A percentile compares a stretch with the other conserved stretches of the same genome.
These are phyloP conservation scores for Candidula unifasciata DNA, from an alignment of 2,888 invertebrate genomes.

Conservation along the genomic window DNA sequence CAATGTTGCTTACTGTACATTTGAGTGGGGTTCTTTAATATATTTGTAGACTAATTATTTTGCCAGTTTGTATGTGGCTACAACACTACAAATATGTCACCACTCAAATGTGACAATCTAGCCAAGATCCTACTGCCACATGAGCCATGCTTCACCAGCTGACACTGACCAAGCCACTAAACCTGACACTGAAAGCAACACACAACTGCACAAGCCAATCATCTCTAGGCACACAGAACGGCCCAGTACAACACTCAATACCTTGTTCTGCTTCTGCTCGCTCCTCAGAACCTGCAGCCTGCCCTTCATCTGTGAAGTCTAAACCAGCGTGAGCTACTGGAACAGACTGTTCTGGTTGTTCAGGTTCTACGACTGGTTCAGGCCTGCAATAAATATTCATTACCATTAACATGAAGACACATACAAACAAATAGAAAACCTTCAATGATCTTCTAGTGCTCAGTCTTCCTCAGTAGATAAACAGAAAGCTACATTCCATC, in stretches of 20 bases:
- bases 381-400: constrained; percentile 61
- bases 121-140: background rate
- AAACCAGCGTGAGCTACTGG: constrained; percentile 44
- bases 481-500: too few species aligned
- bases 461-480: too few species aligned
- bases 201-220: background rate
- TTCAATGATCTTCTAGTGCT: too few species aligned
- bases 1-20: too few species aligned
- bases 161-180: background rate
- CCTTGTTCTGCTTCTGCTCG: constrained; percentile 61
- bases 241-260: constrained; percentile 5
- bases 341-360: constrained; percentile 58
- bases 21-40: too few species aligned
- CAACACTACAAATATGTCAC: too few species aligned
- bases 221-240: background rate
- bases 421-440: too few species aligned
- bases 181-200: background rate
- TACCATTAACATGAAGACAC: too few species aligned
- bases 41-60: background rate
- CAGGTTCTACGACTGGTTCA: constrained; percentile 69
- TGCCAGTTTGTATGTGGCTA: background rate
- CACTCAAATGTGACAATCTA: too few species aligned
- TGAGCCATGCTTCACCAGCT: background rate
- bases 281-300: constrained; percentile 55
- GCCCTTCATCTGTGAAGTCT: constrained; percentile 44